Base-by-base conservation (phyloP, 2,797 vertebrate species). In the Clarias fuscus region DNA sequence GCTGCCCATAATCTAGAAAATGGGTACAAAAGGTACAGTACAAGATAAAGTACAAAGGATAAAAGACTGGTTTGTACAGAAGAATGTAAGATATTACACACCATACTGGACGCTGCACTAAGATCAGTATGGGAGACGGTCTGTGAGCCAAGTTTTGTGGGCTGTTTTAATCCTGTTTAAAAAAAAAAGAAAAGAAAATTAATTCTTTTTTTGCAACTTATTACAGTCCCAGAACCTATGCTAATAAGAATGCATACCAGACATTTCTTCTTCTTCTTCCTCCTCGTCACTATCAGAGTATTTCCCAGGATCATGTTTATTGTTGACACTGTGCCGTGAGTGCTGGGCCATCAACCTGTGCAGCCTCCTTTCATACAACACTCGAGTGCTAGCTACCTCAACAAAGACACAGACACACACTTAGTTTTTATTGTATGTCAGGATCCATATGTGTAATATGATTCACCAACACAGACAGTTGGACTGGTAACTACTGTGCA, bases 281-380 rank as follows among this genome's bases (percentile, higher is more conserved):
- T 96, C 92, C 40, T 94, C 94, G 65, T 95, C 95, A 53, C 90
- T 92, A 88, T 95, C 95, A 1, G 94, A 96, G 88, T 93, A 93
- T 58, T 90, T 72, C 0, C 83, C 40, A 7, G 2, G 87, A 77
- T 93, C 88, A 37, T 87, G 86, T 53, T 89, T 88, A 86, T 88
- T 90, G 0, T 93, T 94, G 77, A 67, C 22, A 81, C 20, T 24
- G 22, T 85, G 72, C 13, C 85, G 81, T 61, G 86, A 78, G 18
- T 84, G 62, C 10, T 88, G 24, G 65, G 92, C 89, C 90, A 96
- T 90, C 89, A 97, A 83, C 33, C 91, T 93, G 72, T 86, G 83
- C 67, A 97, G 92, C 89, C 96, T 97, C 70, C 91, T 96, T 89
- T 97, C 96, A 91, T 97, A 97, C 83, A 96, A 58, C 4, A 89